phyloP scores from a whole-genome alignment of 2,888 invertebrate genomes.

The Liopterus haemorrhoidalis region DNA sequence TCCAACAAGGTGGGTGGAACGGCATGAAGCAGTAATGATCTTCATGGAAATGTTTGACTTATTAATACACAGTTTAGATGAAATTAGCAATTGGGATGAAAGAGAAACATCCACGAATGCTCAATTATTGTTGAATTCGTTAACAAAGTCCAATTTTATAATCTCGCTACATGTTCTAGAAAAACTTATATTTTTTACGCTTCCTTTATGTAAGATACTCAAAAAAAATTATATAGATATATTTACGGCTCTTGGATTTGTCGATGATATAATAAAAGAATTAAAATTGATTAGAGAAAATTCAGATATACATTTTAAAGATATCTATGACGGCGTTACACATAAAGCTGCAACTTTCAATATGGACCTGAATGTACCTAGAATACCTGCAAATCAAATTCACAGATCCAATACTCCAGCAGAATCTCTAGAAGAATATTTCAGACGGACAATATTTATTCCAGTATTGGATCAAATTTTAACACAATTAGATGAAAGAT shows the following conservation, averaged over 20 bases:
- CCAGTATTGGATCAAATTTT: too few relatives aligned
- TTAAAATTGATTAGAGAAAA: too few relatives aligned
- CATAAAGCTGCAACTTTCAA: too few relatives aligned
- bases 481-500: too few relatives aligned
- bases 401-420: too few relatives aligned
- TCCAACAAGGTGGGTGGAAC: conserved; percentile 1
- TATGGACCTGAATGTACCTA: too few relatives aligned
- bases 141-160: conserved; percentile 2
- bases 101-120: conserved; percentile 5
- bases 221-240: conserved; percentile 6
- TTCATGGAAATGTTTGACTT: conserved; percentile 2
- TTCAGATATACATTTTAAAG: too few relatives aligned
- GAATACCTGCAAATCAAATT: too few relatives aligned
- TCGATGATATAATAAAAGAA: too few relatives aligned
- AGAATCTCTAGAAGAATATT: too few relatives aligned
- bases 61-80: conserved; percentile 4
- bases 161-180: conserved; percentile 1
- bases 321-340: too few relatives aligned
- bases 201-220: conserved; percentile 5
- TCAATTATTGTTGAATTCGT: neutral
- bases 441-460: too few relatives aligned
- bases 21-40: conserved; percentile 1
- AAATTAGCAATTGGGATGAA: conserved; percentile 7
- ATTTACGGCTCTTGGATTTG: conserved; percentile 8
- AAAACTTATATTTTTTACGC: conserved; percentile 3